Evolutionary conservation across 2,113 vertebrate species (phyloP), one percentile per base, ranked within the genome.

Genomic region (Columba janthina): DNA sequence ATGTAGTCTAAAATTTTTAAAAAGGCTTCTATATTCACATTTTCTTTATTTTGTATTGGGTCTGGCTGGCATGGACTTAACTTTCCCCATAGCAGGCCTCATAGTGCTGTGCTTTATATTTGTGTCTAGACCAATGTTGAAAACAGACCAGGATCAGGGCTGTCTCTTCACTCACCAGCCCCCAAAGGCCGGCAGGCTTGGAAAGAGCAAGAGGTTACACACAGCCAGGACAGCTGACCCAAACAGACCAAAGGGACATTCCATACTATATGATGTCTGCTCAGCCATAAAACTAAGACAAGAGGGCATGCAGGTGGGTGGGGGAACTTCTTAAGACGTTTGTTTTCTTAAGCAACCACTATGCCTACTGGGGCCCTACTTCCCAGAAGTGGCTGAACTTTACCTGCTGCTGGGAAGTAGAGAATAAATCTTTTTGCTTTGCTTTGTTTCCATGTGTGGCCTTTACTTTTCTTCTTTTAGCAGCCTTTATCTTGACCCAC

Each of bases 381-480:
- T 46, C 44, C 44, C 44, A 46, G 18, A 46, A 46, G 18, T 46
- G 17, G 17, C 44, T 46, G 18, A 18, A 19, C 44, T 46, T 46
- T 46, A 46, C 44, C 44, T 46, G 44, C 18, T 46, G 44, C 44
- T 19, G 44, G 44, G 44, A 46, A 46, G 44, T 46, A 46, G 44
- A 46, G 17, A 46, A 46, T 46, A 6, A 25, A 56, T 38, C 2
- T 32, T 40, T 56, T 53, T 38, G 28, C 7, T 75, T 66, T 61
- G 11, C 3, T 79, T 78, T 67, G 0, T 10, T 64, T 67, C 56
- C 28, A n/a, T 0, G 0, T 2, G 4, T 4, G 5, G 17, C 2
- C 8, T 48, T 54, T 48, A 4, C 13, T 56, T 79, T 79, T 58
- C 19, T 46, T 48, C 12, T 70, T 82, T 74, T 38, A 74, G 1